A percentile compares a stretch with the other conserved stretches of the same genome.
Evolutionary conservation across 2,888 invertebrate genomes (phyloP).

Genomic region (Tanytarsus gracilentus): DNA sequence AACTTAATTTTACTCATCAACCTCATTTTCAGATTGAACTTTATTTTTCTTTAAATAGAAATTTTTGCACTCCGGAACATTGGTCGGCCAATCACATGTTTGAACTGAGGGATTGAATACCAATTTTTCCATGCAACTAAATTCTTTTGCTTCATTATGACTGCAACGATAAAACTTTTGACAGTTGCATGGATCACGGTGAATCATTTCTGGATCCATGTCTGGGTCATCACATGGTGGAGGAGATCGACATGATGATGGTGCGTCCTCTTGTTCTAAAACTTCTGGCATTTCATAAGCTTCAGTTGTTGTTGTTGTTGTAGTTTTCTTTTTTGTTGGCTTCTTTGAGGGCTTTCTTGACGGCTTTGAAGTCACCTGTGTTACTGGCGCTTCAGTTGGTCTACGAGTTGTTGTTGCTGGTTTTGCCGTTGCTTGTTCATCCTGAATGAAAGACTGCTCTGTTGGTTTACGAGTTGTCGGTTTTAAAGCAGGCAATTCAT

Average conservation of each 20-base stretch:
- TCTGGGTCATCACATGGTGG: conserved; percentile 28
- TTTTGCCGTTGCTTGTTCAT: conserved; percentile 28
- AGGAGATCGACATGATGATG: conserved; percentile 23
- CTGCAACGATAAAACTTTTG: conserved; percentile 79
- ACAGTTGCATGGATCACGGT: conserved; percentile 34
- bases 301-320: conserved; percentile 33
- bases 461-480: conserved; percentile 36
- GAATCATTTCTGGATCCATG: conserved; percentile 42
- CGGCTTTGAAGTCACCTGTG: conserved; percentile 35
- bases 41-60: not conserved
- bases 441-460: conserved; percentile 32
- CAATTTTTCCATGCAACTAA: conserved; percentile 64
- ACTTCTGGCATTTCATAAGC: conserved; percentile 31
- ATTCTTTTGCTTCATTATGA: conserved; percentile 63
- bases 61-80: conserved; percentile 49
- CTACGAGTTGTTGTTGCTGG: conserved; percentile 33
- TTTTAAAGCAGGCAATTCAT: conserved; percentile 44
- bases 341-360: conserved; percentile 33
- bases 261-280: not conserved
- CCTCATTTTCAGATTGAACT: not conserved
- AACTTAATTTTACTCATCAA: too few species aligned
- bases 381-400: conserved; percentile 29
- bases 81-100: conserved; percentile 75
- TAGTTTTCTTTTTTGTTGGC: not conserved
- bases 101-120: conserved; percentile 61